Base-by-base conservation (phyloP, 2,113 vertebrate genomes). In the Willisornis vidua region DNA sequence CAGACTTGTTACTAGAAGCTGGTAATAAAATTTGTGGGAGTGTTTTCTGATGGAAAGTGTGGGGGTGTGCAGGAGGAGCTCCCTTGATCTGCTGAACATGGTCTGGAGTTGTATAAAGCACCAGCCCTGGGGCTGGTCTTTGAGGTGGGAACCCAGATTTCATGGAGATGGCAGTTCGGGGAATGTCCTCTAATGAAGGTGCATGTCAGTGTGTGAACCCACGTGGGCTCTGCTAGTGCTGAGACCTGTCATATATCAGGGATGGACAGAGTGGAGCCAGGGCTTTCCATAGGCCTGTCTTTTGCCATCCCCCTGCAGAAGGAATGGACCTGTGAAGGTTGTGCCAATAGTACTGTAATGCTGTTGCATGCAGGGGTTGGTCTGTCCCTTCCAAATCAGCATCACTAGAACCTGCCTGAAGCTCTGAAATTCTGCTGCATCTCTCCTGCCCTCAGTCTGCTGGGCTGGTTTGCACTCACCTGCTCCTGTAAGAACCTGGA, bases 281-380 rank as follows among this genome's bases (percentile, higher is more conserved):
- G 29, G 45, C 37, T 68, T 48, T 17, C 41, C 71, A 6, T 2
- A 6, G 46, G 45, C 54, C 5, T 26, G 0, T 16, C 41, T 57
- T 15, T 33, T 1, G 0, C 19, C 0, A 0, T 3, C 20, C 26
- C 29, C 3, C 43, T n/a, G 49, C 72, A 11, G 9, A 7, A 33
- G 67, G 37, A 41, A 6, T 12, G 0, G 12, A 2, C 54, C 45
- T 25, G 0, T 28, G 59, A 19, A 51, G 43, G 20, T 20, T 45
- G 55, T 26, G 65, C 45, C 37, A 4, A 0, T 3, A 1, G 7
- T 10, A 1, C n/a, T 0, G 10, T 1, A 52, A 1, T 33, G 78
- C 11, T 3, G 2, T 25, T 70, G 72, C 6, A 2, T 22, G 68
- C 52, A 54, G 91, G 43, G 37, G 3, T 1, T 19, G 63, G 25